Evolutionary conservation across 2,888 invertebrate genomes (phyloP), one percentile per base, ranked within the genome.

Genomic region (Xiphydria camelus): DNA sequence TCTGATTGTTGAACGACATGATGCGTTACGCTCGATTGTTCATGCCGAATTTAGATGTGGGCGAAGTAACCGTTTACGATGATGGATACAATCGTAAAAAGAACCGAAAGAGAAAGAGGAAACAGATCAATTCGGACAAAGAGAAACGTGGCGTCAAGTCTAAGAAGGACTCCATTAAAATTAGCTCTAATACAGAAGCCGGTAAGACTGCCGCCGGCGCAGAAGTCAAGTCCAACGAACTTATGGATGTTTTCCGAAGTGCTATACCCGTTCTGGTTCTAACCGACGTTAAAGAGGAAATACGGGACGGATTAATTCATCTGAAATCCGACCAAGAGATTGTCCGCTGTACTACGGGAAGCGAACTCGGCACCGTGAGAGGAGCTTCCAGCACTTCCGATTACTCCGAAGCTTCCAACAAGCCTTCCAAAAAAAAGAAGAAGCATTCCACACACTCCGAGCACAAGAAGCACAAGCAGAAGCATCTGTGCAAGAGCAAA

Each of bases 41-140:
- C 4, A 18, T 29, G 31, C 7, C 6, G 25, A n/a, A n/a, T n/a
- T n/a, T 48, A 80, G 81, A 82, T 55, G 75, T 80, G 0, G 75
- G 78, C 25, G 81, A 82, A 49, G 81, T 80, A 1, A 63, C 75
- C 6, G 73, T 82, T 4, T 79, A 76, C 41, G 81, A 82, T 47
- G 81, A 78, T 26, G 82, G 82, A 4, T 81, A 80, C 55, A 78
- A 78, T 53, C 76, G 79, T 2, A 75, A 72, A 33, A 76, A 77
- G 32, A 75, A 72, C 29, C 71, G 76, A 1, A 79, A 79, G 55
- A 70, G 70, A 39, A 73, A 72, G 55, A 68, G 67, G 40, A 72
- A 66, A 35, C 32, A 43, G 25, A 47, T 45, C 19, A 25, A 42
- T 9, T 3, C 26, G 1, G 54, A 67, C 14, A 61, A 66, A 40